Conservation (phyloP, 2,888 invertebrate species). For the Calephelis perditalis region DNA sequence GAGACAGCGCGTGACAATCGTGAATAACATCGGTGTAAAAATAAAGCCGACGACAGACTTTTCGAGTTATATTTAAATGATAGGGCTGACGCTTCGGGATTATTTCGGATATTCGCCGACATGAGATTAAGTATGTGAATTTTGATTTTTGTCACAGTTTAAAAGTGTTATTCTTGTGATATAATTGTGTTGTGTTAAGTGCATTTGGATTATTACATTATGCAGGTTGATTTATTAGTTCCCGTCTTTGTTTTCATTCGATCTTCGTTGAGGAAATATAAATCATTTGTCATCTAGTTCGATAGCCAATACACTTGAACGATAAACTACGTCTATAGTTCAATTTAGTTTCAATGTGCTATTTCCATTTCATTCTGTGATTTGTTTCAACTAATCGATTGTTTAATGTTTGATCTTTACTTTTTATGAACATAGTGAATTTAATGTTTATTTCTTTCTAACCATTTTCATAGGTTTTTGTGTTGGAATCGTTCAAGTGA, state of each 20-base stretch:
- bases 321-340: not conserved
- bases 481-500: too few species aligned
- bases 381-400: too few species aligned
- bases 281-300: slow-evolving; percentile 6
- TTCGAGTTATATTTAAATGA: slow-evolving; percentile 76
- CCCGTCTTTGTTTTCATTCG: not conserved
- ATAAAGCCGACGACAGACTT: slow-evolving; percentile 74
- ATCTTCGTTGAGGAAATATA: slow-evolving; percentile 5
- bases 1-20: slow-evolving; percentile 49
- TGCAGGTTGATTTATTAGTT: slow-evolving; percentile 11
- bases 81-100: slow-evolving; percentile 60
- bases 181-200: slow-evolving; percentile 17
- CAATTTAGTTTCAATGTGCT: not conserved
- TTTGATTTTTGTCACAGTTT: slow-evolving; percentile 37
- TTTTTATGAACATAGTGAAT: too few species aligned
- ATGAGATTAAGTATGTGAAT: slow-evolving; percentile 74
- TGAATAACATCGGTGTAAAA: slow-evolving; percentile 65
- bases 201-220: slow-evolving; percentile 6
- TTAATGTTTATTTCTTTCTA: too few species aligned
- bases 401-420: too few species aligned
- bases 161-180: slow-evolving; percentile 25
- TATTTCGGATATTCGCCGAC: slow-evolving; percentile 58
- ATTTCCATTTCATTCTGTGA: not conserved
- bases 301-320: slow-evolving; percentile 1
- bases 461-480: too few species aligned